Evolutionary conservation across 2,113 vertebrate species (phyloP).

Genomic region (Cyprinodon tularosa): DNA sequence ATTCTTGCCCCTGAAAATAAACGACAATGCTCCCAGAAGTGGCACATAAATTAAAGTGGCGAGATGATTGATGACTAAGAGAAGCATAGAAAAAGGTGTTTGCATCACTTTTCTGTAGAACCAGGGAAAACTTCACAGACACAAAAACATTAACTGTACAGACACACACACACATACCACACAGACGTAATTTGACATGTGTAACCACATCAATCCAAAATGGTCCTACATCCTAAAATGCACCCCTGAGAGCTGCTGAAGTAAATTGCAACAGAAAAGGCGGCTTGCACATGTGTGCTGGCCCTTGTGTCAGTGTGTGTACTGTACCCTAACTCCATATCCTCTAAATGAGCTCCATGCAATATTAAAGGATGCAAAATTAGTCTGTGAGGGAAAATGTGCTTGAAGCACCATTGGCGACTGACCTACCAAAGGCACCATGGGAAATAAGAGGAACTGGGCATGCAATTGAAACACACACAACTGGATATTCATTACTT

Average conservation of each 20-base stretch:
- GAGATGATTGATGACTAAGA: slow-evolving; percentile 91
- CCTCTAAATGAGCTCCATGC: slow-evolving; percentile 89
- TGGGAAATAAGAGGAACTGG: slow-evolving; percentile 74
- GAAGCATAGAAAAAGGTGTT: slow-evolving; percentile 83
- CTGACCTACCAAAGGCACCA: slow-evolving; percentile 69
- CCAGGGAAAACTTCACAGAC: slow-evolving; percentile 79
- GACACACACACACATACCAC: slow-evolving; percentile 6
- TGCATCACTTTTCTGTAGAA: slow-evolving; percentile 82
- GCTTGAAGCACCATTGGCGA: slow-evolving; percentile 45
- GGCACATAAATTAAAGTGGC: slow-evolving; percentile 96
- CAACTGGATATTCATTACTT: slow-evolving; percentile 68
- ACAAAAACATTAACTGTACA: slow-evolving; percentile 35
- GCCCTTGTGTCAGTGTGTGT: slow-evolving; percentile 71
- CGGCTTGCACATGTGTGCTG: slow-evolving; percentile 50
- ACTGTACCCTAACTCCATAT: slow-evolving; percentile 78
- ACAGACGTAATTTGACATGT: slow-evolving; percentile 59
- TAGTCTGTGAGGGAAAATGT: slow-evolving; percentile 53
- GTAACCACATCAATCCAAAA: slow-evolving; percentile 87
- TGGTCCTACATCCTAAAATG: slow-evolving; percentile 84
- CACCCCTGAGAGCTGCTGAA: slow-evolving; percentile 81
- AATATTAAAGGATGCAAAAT: slow-evolving; percentile 89
- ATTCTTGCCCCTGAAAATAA: slow-evolving; percentile 86
- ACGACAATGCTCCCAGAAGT: slow-evolving; percentile 94
- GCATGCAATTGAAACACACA: slow-evolving; percentile 47
- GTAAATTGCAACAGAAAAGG: slow-evolving; percentile 63